These are phyloP conservation scores for Scopus umbretta DNA, from an alignment of 2,113 vertebrate genomes.

Conservation along the genomic window DNA sequence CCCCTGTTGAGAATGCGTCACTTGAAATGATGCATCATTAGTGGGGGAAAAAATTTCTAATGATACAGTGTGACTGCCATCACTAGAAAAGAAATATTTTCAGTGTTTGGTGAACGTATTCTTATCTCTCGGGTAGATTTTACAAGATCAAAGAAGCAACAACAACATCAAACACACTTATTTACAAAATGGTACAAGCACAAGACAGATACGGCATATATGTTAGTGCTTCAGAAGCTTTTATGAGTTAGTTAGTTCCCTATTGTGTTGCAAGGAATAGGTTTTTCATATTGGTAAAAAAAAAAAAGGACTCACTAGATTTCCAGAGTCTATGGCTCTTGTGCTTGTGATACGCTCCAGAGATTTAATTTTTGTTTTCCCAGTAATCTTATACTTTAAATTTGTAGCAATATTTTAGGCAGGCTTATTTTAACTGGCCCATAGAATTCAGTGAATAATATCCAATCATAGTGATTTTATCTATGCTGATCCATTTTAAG, in stretches of 20 bases:
- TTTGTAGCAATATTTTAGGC: not conserved
- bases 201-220: not conserved
- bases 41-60: not conserved
- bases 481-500: not conserved
- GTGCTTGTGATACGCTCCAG: not conserved
- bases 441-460: not conserved
- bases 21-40: not conserved
- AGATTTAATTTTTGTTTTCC: not conserved
- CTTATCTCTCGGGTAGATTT: not conserved
- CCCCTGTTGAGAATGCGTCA: not conserved
- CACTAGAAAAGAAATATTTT: not conserved
- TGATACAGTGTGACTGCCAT: not conserved
- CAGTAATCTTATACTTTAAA: not conserved
- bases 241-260: not conserved
- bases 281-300: not conserved
- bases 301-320: not conserved
- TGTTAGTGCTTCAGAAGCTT: not conserved
- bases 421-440: not conserved
- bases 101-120: not conserved
- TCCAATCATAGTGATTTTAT: not conserved
- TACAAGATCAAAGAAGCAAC: conserved; percentile 28
- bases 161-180: not conserved
- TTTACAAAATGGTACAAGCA: conserved; percentile 16
- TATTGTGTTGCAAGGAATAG: not conserved
- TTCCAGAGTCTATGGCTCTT: not conserved